Base-by-base conservation (phyloP, 2,888 invertebrate species). In the Empis stercorea region DNA sequence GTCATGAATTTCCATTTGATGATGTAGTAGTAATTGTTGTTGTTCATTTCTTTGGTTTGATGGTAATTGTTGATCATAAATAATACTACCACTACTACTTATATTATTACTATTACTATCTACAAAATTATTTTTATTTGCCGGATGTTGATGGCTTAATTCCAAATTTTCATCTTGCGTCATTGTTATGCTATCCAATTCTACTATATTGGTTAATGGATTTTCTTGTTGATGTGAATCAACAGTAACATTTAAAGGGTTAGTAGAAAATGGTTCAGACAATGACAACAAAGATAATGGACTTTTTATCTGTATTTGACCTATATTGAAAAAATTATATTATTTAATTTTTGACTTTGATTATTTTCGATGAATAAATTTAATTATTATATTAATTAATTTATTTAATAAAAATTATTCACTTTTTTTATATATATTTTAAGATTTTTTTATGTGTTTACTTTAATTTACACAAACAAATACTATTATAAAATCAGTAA, bases 261-360 rank as follows among this genome's bases (percentile, higher is more conserved):
- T 11, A 17, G 38, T 11, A 17, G 38, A 38, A 17, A 6, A 4
- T 17, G 17, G 17, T 11, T 5, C 10, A 23, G 27, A 40, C 15
- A 11, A n/a, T 5, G 27, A 40, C 13, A 5, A 23, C 14, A 27
- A 40, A 27, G 40, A 4, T n/a, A n/a, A n/a, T 27, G 14, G 14
- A 23, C 14, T 23, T 40, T 48, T 48, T 50, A 45, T 46, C 48
- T 45, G 16, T 44, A 47, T 36, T 47, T 52, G 53, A 53, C 50
- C 50, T 53, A 53, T 52, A 50, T 53, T 49, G 50, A 23, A 44
- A 41, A 30, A n/a, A n/a, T n/a, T n/a, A n/a, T n/a, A n/a, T n/a
- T 39, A 23, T 39, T 39, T 11, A 17, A n/a, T 40, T 27, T 37
- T 16, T 16, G 3, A 17, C 5, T 16, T n/a, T n/a, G n/a, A n/a